Base-by-base conservation (phyloP, 2,113 vertebrate genomes). In the Tinamus guttatus region DNA sequence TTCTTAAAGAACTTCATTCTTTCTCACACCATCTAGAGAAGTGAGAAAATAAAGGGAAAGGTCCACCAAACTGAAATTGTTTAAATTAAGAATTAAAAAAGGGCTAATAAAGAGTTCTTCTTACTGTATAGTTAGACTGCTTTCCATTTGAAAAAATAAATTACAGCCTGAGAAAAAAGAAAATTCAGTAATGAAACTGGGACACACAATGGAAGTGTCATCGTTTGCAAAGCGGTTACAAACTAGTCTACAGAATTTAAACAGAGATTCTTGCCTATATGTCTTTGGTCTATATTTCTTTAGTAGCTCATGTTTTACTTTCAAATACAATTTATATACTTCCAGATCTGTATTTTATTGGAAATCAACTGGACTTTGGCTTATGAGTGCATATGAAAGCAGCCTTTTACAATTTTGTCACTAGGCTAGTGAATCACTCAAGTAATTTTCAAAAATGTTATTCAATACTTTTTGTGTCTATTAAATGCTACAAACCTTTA, bases 281-380 rank as follows among this genome's bases (percentile, higher is more conserved):
- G 34, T 60, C 7, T 73, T 54, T 64, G 15, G 4, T 2, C 7
- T 54, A 3, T n/a, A 69, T 64, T 92, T 52, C 11, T 60, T 80
- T 41, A 56, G n/a, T 18, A 86, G 25, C 7, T 81, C 38, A 70
- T 54, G 60, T 51, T 65, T 60, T 21, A 74, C 65, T 81, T 88
- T 41, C 49, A 64, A 89, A 84, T 62, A 9, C 17, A 78, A 84
- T 73, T 89, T 78, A 89, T 20, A 34, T 51, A 64, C 24, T 83
- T 68, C 28, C 38, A 80, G 73, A 60, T 22, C 19, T 49, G 22
- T 12, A 25, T 40, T 56, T 73, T 73, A 81, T 7, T 68, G 14
- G 54, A 83, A 91, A 56, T 69, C 47, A 27, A 20, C 11, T 68
- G 34, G 27, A 64, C 20, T 69, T 90, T 18, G 40, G 25, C 13